Percentiles rank a stretch among this genome's conserved stretches.
Evolutionary conservation across 2,888 invertebrate species (phyloP).

Genomic region (Lasioglossum pauxillum): DNA sequence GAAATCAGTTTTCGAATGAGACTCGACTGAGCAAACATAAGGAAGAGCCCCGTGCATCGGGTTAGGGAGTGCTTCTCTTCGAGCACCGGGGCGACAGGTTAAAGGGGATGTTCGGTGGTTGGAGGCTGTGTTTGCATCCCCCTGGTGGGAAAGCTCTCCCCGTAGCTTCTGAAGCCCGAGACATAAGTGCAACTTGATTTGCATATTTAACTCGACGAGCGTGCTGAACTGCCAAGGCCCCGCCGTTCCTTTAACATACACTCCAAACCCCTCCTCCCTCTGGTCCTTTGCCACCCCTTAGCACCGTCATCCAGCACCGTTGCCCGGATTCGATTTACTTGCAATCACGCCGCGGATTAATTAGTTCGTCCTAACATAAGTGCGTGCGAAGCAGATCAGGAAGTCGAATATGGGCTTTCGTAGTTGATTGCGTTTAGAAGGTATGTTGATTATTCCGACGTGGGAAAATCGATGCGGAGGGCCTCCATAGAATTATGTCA

Average conservation of each 20-base stretch:
- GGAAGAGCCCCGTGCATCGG: slow-evolving; percentile 35
- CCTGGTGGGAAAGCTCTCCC: slow-evolving; percentile 37
- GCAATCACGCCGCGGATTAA: slow-evolving; percentile 67
- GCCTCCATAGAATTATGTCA: not conserved
- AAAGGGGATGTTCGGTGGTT: slow-evolving; percentile 18
- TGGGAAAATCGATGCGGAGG: not conserved
- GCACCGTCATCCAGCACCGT: slow-evolving; percentile 21
- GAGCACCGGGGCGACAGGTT: slow-evolving; percentile 43
- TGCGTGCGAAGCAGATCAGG: slow-evolving; percentile 41
- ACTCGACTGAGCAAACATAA: slow-evolving; percentile 72
- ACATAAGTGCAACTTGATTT: slow-evolving; percentile 74
- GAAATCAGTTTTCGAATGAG: slow-evolving; percentile 37
- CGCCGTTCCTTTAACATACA: slow-evolving; percentile 27
- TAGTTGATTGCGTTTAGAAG: slow-evolving; percentile 24
- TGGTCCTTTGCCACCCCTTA: slow-evolving; percentile 15
- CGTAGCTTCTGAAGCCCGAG: slow-evolving; percentile 57
- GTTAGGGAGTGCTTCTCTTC: slow-evolving; percentile 54
- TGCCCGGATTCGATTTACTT: slow-evolving; percentile 65
- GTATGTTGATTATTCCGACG: not conserved
- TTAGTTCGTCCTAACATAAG: slow-evolving; percentile 62
- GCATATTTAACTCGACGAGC: slow-evolving; percentile 70
- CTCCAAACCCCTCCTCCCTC: not conserved
- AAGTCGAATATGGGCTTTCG: slow-evolving; percentile 26
- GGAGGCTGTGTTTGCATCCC: slow-evolving; percentile 55
- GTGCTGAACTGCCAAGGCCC: slow-evolving; percentile 41